Evolutionary conservation across 2,113 vertebrate species (phyloP).

Genomic region (Sander vitreus): DNA sequence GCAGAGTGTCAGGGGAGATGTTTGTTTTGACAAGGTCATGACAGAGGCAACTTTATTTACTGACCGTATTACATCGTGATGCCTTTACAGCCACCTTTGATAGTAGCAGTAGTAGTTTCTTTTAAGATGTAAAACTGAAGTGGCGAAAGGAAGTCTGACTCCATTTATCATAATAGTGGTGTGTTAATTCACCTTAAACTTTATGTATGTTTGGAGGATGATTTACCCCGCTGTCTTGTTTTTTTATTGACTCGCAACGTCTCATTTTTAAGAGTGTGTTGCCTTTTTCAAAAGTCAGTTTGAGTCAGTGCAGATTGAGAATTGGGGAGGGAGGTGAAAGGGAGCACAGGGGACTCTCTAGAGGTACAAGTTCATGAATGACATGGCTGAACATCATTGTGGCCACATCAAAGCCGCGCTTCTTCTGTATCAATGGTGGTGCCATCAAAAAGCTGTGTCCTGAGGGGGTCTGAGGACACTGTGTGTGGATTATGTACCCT

Average conservation of each 20-base stretch:
- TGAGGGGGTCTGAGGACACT: conserved; percentile 77
- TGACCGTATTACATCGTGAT: conserved; percentile 41
- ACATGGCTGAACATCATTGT: conserved; percentile 78
- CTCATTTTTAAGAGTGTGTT: conserved; percentile 4
- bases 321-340: conserved; percentile 37
- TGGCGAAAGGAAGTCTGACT: conserved; percentile 19
- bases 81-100: conserved; percentile 48
- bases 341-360: conserved; percentile 36
- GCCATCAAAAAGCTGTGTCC: conserved; percentile 80
- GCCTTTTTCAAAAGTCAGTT: conserved; percentile 36
- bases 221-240: conserved; percentile 30
- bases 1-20: conserved; percentile 62
- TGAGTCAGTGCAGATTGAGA: conserved; percentile 11
- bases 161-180: conserved; percentile 16
- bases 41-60: conserved; percentile 73
- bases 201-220: conserved; percentile 33
- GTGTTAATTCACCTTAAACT: conserved; percentile 28
- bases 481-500: conserved; percentile 79
- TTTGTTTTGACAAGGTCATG: conserved; percentile 80
- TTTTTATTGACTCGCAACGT: conserved; percentile 32
- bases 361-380: conserved; percentile 81
- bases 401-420: conserved; percentile 80
- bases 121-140: conserved; percentile 51
- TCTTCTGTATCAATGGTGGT: conserved; percentile 82
- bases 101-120: conserved; percentile 17